Percentiles rank a stretch among this genome's conserved stretches.
These are phyloP conservation scores for Phytoseiulus persimilis DNA, from an alignment of 2,888 invertebrate species.

Conservation along the genomic window DNA sequence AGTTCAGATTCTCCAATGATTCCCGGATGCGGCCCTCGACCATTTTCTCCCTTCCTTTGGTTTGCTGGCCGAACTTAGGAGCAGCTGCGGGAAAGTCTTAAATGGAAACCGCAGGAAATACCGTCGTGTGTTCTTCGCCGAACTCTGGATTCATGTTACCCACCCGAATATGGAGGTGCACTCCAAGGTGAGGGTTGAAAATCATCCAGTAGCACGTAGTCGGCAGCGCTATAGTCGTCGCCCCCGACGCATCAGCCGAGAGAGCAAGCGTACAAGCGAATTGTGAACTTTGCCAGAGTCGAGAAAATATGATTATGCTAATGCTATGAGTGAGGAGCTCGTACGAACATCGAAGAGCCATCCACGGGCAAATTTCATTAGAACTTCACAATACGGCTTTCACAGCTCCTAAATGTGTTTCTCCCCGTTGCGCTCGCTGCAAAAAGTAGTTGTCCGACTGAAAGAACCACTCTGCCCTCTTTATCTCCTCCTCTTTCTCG, in stretches of 20 bases:
- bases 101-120: too few species aligned
- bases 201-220: neutral
- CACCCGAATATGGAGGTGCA: neutral
- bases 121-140: too few species aligned
- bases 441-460: neutral
- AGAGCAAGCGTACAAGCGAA: neutral
- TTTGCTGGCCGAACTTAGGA: too few species aligned
- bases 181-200: neutral
- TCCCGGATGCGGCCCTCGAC: too few species aligned
- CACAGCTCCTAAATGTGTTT: neutral
- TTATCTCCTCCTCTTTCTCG: neutral
- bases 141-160: too few species aligned
- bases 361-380: neutral
- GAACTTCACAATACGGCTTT: neutral
- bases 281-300: neutral
- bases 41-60: too few species aligned
- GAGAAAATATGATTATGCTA: neutral
- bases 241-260: neutral
- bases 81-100: too few species aligned
- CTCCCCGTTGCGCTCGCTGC: neutral
- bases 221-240: neutral
- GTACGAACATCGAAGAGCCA: neutral
- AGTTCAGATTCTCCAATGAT: too few species aligned
- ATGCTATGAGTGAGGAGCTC: neutral
- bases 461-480: neutral